A percentile compares a stretch with the other conserved stretches of the same genome.
Conservation (phyloP, 2,113 vertebrate species). For the Harpagus bidentatus region DNA sequence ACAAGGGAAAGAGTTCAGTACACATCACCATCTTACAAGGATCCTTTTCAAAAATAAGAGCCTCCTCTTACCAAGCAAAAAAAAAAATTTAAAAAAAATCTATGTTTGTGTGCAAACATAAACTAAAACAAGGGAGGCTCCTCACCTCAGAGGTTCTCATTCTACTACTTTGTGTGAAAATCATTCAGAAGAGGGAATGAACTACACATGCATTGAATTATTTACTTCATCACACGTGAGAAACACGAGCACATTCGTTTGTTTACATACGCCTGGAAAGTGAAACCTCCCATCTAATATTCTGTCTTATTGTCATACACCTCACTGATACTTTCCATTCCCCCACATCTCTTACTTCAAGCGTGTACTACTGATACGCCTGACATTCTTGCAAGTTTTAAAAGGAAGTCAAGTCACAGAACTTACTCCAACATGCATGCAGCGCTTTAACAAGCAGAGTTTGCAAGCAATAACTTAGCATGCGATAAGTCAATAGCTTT, state of each 20-base stretch:
- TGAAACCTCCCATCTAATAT: neutral
- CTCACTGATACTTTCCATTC: too few relatives aligned
- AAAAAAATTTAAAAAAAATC: neutral
- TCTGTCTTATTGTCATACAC: neutral
- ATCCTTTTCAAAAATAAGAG: neutral
- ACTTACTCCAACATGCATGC: fast-evolving
- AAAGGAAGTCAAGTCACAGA: neutral
- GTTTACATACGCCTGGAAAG: neutral
- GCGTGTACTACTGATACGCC: fast-evolving
- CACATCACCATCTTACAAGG: fast-evolving
- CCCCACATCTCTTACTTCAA: neutral
- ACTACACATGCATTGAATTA: neutral
- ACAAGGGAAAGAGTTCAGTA: fast-evolving
- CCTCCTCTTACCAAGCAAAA: neutral
- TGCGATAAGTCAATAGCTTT: fast-evolving
- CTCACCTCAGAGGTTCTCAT: neutral
- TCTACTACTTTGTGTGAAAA: neutral
- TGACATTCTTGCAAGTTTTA: too few relatives aligned
- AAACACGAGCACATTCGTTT: neutral
- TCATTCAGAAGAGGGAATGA: neutral
- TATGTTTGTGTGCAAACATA: neutral
- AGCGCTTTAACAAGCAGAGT: neutral
- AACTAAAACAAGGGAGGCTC: neutral
- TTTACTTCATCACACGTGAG: fast-evolving
- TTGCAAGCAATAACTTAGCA: neutral